phyloP scores from a whole-genome alignment of 2,113 vertebrate genomes.

The Penelope pileata region DNA sequence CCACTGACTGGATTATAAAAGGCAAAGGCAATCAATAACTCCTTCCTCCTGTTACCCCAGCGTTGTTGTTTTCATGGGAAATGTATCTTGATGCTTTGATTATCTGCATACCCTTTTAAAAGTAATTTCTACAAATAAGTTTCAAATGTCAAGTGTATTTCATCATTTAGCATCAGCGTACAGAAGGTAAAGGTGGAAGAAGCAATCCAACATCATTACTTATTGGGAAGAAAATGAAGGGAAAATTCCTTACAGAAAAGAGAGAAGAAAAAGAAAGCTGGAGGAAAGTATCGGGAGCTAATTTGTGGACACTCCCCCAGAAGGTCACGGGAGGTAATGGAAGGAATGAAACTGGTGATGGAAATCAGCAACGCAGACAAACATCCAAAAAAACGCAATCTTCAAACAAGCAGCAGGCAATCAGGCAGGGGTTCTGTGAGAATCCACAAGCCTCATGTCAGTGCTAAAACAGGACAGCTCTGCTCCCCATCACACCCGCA shows the following conservation, averaged over 20 bases:
- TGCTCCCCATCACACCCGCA: background rate
- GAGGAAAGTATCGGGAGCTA: background rate
- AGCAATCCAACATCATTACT: background rate
- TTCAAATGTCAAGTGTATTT: background rate
- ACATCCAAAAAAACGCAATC: conserved; percentile 23
- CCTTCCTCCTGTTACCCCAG: background rate
- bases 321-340: conserved; percentile 12
- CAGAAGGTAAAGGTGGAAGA: conserved; percentile 4
- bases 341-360: conserved; percentile 37
- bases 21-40: background rate
- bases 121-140: conserved; percentile 2
- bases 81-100: background rate
- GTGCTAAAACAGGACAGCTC: background rate
- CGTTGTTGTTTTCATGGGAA: background rate
- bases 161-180: background rate
- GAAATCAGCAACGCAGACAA: conserved; percentile 21
- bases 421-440: conserved; percentile 30
- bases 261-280: background rate
- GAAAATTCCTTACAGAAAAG: background rate
- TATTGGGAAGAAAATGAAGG: background rate
- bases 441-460: conserved; percentile 38
- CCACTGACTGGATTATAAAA: background rate
- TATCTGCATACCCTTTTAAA: conserved; percentile 4
- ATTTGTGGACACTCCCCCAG: background rate
- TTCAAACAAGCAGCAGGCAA: conserved; percentile 43